phyloP scores from a whole-genome alignment of 2,113 vertebrate species.

The Spea multiplicata region DNA sequence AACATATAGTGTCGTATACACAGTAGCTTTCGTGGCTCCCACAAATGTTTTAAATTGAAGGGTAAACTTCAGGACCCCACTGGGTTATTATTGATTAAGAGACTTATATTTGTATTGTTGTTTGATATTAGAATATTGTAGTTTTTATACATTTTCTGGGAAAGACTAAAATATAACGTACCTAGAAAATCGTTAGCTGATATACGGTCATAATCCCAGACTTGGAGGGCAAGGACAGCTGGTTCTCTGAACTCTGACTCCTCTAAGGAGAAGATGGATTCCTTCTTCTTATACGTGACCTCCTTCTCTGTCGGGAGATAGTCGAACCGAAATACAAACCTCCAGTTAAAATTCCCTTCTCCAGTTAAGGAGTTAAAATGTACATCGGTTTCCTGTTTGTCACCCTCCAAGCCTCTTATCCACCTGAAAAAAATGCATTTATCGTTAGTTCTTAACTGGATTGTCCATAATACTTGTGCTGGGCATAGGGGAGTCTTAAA shows the following conservation, averaged over 20 bases:
- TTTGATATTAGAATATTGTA: too few species aligned
- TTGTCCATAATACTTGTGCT: too few species aligned
- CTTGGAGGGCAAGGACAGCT: conserved; percentile 80
- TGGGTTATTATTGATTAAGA: too few species aligned
- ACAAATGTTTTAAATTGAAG: too few species aligned
- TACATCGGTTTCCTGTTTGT: conserved; percentile 93
- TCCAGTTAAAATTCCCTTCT: conserved; percentile 96
- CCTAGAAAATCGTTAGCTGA: conserved; percentile 88
- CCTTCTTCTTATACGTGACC: conserved; percentile 80
- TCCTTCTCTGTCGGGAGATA: conserved; percentile 90
- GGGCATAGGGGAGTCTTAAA: too few species aligned
- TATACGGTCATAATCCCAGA: conserved; percentile 94
- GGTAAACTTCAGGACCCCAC: too few species aligned
- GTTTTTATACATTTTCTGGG: too few species aligned
- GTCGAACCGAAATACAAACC: conserved; percentile 86
- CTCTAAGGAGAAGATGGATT: conserved; percentile 86
- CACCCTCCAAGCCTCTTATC: conserved; percentile 84
- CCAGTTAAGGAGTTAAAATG: conserved; percentile 93
- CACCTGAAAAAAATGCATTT: conserved; percentile 68
- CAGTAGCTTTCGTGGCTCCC: too few species aligned
- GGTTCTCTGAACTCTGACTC: conserved; percentile 85
- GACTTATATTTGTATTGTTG: too few species aligned
- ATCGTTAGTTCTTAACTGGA: neutral
- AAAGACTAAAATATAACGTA: conserved; percentile 51
- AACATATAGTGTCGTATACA: too few species aligned